Conservation (phyloP, 2,888 invertebrate genomes). For the Agriopis aurantiaria region DNA sequence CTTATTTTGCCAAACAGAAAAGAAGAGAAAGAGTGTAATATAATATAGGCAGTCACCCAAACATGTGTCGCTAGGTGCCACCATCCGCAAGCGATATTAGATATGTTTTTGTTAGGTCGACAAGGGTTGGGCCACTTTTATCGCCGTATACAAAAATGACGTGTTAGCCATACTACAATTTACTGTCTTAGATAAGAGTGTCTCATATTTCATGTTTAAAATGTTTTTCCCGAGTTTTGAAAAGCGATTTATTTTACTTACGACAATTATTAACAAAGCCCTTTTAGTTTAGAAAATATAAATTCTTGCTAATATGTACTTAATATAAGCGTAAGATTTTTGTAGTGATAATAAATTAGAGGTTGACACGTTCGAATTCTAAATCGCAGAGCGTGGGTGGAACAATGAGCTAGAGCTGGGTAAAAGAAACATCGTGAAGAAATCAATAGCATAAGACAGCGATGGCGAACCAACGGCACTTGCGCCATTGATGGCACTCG, state of each 20-base stretch:
- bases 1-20: constrained; percentile 14
- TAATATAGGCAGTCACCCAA: constrained; percentile 31
- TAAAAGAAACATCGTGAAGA: too few relatives aligned
- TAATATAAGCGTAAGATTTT: too few relatives aligned
- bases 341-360: too few relatives aligned
- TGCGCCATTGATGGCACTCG: too few relatives aligned
- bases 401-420: too few relatives aligned
- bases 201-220: constrained; percentile 4
- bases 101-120: constrained; percentile 44
- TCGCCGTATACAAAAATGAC: constrained; percentile 32
- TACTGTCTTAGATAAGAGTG: constrained; percentile 24
- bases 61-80: constrained; percentile 37
- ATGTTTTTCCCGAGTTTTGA: neutral
- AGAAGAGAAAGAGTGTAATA: constrained; percentile 25
- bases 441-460: too few relatives aligned
- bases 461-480: too few relatives aligned
- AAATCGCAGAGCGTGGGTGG: too few relatives aligned
- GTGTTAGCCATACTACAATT: constrained; percentile 19
- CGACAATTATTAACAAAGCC: neutral
- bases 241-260: neutral
- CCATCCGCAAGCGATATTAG: constrained; percentile 42
- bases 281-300: neutral
- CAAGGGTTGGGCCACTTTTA: constrained; percentile 42
- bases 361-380: too few relatives aligned
- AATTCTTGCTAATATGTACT: neutral